phyloP scores from a whole-genome alignment of 2,797 vertebrate species.

The Sebastes hubbsi region DNA sequence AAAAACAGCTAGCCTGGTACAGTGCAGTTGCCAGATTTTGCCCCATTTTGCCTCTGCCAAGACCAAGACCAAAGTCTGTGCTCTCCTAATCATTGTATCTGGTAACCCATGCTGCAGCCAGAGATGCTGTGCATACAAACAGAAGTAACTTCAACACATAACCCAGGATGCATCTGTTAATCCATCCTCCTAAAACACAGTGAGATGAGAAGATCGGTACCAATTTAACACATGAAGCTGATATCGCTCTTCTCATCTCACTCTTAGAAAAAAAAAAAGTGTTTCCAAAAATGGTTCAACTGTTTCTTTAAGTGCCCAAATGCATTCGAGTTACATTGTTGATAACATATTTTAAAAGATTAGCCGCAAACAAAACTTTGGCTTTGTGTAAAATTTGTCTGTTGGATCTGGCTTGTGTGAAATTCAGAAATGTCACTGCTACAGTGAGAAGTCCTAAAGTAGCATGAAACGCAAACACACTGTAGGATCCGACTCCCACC shows the following conservation, averaged over 20 bases:
- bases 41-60: neutral
- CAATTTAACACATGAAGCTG: neutral
- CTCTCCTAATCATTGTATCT: neutral
- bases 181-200: neutral
- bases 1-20: neutral
- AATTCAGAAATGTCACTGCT: constrained; percentile 53
- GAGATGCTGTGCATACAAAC: neutral
- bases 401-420: constrained; percentile 42
- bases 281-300: neutral
- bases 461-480: constrained; percentile 47
- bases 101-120: neutral
- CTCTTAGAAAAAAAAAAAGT: neutral
- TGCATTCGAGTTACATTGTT: neutral
- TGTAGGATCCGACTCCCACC: constrained; percentile 42
- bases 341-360: constrained; percentile 1
- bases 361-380: constrained; percentile 8
- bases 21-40: neutral
- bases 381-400: neutral
- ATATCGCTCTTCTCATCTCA: neutral
- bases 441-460: constrained; percentile 42
- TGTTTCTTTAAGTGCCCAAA: neutral
- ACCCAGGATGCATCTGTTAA: neutral
- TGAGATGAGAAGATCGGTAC: neutral
- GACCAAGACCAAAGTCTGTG: neutral
- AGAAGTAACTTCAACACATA: neutral